Percentiles rank a stretch among this genome's conserved stretches.
Conservation (phyloP, 2,113 vertebrate genomes). For the Scatophagus argus region DNA sequence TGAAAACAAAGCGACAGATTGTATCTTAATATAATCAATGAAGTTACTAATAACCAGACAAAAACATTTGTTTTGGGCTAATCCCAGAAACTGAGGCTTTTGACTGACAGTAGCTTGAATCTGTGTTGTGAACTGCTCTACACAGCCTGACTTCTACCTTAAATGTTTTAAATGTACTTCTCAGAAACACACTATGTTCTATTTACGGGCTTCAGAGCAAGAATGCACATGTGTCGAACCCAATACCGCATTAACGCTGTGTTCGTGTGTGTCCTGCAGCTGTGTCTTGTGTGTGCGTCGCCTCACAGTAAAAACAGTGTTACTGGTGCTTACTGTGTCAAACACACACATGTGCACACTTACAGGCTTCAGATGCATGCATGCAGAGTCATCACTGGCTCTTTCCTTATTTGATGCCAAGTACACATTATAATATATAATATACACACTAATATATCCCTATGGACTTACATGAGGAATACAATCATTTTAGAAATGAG, state of each 20-base stretch:
- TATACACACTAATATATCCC: too few species aligned
- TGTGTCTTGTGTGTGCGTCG: slow-evolving; percentile 12
- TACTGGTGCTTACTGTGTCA: background rate
- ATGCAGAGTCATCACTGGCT: background rate
- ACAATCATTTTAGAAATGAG: too few species aligned
- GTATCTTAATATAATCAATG: too few species aligned
- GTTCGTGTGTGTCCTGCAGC: slow-evolving; percentile 22
- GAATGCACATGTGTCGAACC: background rate
- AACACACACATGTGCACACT: background rate
- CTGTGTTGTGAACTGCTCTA: background rate
- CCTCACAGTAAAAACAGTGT: slow-evolving; percentile 5
- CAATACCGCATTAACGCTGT: background rate
- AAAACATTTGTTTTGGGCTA: too few species aligned
- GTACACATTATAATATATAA: too few species aligned
- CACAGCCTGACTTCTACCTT: background rate
- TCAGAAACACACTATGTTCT: background rate
- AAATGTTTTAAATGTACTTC: background rate
- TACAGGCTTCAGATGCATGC: background rate
- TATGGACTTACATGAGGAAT: too few species aligned
- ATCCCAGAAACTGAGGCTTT: too few species aligned
- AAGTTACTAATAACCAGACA: too few species aligned
- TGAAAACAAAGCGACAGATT: too few species aligned
- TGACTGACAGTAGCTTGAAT: too few species aligned
- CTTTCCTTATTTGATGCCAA: slow-evolving; percentile 14
- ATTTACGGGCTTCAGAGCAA: background rate